Conservation (phyloP, 2,888 invertebrate species). For the Syrista parreyssii region DNA sequence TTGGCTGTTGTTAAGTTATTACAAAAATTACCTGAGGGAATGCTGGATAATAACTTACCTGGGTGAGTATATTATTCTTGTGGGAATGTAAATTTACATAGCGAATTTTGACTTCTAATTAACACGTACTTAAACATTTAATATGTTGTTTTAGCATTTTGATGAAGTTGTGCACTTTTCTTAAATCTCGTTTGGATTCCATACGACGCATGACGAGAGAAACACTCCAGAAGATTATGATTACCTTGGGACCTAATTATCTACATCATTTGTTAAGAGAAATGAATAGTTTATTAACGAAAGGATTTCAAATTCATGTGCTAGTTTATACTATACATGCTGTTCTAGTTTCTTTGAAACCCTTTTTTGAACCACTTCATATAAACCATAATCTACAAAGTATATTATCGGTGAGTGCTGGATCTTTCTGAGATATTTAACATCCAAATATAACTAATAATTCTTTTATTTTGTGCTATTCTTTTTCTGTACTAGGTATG, state of each 20-base stretch:
- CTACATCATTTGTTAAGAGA: slow-evolving; percentile 83
- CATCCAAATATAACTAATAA: background rate
- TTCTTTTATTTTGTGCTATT: background rate
- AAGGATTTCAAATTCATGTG: slow-evolving; percentile 95
- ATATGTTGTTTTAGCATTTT: slow-evolving; percentile 73
- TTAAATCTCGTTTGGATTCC: slow-evolving; percentile 89
- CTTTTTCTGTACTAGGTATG: slow-evolving; percentile 71
- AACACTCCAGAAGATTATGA: slow-evolving; percentile 92
- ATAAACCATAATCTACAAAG: slow-evolving; percentile 83
- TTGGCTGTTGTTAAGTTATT: slow-evolving; percentile 92
- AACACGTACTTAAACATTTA: slow-evolving; percentile 7
- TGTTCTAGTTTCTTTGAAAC: slow-evolving; percentile 79
- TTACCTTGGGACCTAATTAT: slow-evolving; percentile 85
- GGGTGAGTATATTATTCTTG: slow-evolving; percentile 71
- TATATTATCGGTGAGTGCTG: slow-evolving; percentile 75
- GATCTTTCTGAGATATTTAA: background rate
- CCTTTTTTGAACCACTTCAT: slow-evolving; percentile 78
- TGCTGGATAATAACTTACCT: slow-evolving; percentile 81
- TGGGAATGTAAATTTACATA: background rate
- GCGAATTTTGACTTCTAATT: slow-evolving; percentile 3
- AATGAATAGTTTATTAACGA: slow-evolving; percentile 81
- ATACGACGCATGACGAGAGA: slow-evolving; percentile 87
- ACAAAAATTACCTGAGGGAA: slow-evolving; percentile 83
- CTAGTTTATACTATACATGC: slow-evolving; percentile 89
- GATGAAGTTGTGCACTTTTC: slow-evolving; percentile 89